Base-by-base conservation (phyloP, 2,888 invertebrate genomes). In the Alviniconcha strummeri region DNA sequence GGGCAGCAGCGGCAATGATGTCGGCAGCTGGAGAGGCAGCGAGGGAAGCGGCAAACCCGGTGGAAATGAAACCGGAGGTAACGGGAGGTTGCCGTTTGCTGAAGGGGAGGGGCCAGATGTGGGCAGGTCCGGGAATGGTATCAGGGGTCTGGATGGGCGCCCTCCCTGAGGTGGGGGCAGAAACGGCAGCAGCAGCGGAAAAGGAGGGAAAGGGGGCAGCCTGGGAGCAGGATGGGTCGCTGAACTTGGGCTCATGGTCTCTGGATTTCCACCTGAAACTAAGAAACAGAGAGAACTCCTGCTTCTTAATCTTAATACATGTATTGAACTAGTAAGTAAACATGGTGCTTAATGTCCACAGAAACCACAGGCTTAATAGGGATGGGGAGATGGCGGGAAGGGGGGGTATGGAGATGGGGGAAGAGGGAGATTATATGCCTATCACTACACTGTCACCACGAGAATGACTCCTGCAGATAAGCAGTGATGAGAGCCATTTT, bases 111-210 rank as follows among this genome's bases (percentile, higher is more conserved):
- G 13, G 5, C 11, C 17, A 8, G 79, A 60, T 7, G 79, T 19
- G 17, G 77, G n/a, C n/a, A 77, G 13, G 79, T 79, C 64, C 17
- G 79, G 52, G 52, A 36, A 79, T 5, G 79, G 79, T 36, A 79
- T 9, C 11, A 67, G 67, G 15, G 79, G 79, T 36, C 79, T 79
- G 11, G 36, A 15, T 9, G 56, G 77, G 56, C 82, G 56, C 19
- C 55, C 69, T 67, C 77, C 82, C 64, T 82, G 82, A 7, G 57
- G 77, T 7, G 77, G 77, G n/a, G 82, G 82, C 17, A 77, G 76
- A 54, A 77, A 60, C 8, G 82, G 82, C 17, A 77, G 75, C 5
- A 82, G 76, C 13, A 82, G 64, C 11, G 82, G 81, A 19, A 81
- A 77, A 54, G 69, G 82, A 69, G 77, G 82, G 17, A 81, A 74